Evolutionary conservation across 2,888 invertebrate species (phyloP).

Genomic region (Salticus scenicus): DNA sequence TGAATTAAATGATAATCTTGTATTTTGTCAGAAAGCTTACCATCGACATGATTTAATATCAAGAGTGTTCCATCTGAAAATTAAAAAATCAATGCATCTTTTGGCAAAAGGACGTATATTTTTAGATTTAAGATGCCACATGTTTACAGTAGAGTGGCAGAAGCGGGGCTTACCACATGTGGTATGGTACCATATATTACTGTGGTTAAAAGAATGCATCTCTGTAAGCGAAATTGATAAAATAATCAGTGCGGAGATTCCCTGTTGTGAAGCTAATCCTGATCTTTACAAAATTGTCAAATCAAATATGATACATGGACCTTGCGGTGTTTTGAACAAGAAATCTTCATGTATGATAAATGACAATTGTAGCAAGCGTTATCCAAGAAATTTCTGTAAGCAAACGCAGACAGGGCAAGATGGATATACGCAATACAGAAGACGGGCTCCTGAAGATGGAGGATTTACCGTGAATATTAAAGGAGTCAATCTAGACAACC

Average conservation of each 20-base stretch:
- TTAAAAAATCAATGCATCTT: no score
- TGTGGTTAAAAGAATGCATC: background rate
- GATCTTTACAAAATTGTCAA: background rate
- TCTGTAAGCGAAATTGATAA: background rate
- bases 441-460: no score
- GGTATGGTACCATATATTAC: background rate
- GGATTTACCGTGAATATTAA: background rate
- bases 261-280: background rate
- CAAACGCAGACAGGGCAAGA: no score
- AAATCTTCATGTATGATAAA: no score
- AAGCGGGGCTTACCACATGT: background rate
- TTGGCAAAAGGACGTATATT: no score
- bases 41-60: no score
- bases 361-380: background rate
- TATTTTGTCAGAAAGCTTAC: no score
- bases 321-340: background rate
- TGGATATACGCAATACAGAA: no score
- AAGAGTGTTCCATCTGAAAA: no score
- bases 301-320: background rate
- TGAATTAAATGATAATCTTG: no score
- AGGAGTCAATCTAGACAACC: background rate
- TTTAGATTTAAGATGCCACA: no score
- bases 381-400: background rate
- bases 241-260: background rate
- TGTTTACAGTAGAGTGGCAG: no score